A percentile compares a stretch with the other conserved stretches of the same genome.
phyloP scores from a whole-genome alignment of 2,113 vertebrate species.

The Sarotherodon lohbergeri region DNA sequence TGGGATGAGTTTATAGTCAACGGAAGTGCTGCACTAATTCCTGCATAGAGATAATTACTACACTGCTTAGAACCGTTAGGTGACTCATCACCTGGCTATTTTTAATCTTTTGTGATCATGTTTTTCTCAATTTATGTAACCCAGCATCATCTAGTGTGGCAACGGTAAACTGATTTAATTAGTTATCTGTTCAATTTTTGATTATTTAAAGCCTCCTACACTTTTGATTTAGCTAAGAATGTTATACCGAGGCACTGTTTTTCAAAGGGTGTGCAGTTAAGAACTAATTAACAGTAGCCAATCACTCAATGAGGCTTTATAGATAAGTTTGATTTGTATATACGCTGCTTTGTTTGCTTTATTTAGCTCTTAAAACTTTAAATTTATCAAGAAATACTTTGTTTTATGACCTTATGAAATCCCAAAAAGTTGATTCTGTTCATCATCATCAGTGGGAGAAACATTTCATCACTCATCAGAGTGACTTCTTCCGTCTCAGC shows the following conservation, averaged over 20 bases:
- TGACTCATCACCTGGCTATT: neutral
- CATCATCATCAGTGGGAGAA: neutral
- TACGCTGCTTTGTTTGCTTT: neutral
- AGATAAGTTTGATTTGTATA: neutral
- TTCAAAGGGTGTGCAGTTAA: neutral
- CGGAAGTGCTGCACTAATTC: neutral
- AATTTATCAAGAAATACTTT: neutral
- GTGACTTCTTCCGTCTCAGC: neutral
- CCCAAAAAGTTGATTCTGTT: neutral
- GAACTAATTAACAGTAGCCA: neutral
- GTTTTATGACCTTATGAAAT: neutral
- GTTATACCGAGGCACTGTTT: neutral
- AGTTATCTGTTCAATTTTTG: neutral
- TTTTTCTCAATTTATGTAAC: neutral
- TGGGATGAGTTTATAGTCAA: constrained; percentile 44
- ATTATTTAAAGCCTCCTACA: neutral
- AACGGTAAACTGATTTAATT: neutral
- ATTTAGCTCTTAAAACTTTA: neutral
- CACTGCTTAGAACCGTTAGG: constrained; percentile 43
- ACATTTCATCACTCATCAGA: neutral
- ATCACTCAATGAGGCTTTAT: neutral
- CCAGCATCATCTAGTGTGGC: neutral
- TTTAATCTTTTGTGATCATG: neutral
- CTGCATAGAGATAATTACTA: neutral
- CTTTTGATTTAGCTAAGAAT: neutral